A percentile compares a stretch with the other conserved stretches of the same genome.
Conservation (phyloP, 2,888 invertebrate genomes). For the Marasmarcha lunaedactyla region DNA sequence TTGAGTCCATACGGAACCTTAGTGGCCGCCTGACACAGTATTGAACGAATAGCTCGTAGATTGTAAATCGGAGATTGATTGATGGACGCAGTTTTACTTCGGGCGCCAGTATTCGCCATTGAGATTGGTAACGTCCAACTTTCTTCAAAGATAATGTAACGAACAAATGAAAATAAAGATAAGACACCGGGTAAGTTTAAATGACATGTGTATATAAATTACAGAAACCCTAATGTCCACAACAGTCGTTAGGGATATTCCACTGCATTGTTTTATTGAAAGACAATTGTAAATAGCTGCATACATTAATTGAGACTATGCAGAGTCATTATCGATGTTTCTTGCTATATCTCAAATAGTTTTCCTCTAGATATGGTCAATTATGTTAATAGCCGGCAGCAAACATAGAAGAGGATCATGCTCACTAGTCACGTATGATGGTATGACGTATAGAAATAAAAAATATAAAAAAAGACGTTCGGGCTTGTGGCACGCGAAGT, state of each 20-base stretch:
- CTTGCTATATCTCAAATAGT: slow-evolving; percentile 12
- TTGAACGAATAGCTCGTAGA: background rate
- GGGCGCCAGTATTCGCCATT: no score
- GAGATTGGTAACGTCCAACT: no score
- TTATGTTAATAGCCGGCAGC: slow-evolving; percentile 17
- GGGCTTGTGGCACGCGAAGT: background rate
- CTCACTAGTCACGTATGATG: slow-evolving; percentile 8
- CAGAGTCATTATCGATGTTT: slow-evolving; percentile 19
- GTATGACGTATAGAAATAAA: slow-evolving; percentile 3
- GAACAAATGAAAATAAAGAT: no score
- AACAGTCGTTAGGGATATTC: no score
- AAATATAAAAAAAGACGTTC: background rate
- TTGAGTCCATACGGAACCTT: slow-evolving; percentile 47
- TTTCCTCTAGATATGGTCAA: slow-evolving; percentile 37
- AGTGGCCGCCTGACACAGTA: slow-evolving; percentile 45
- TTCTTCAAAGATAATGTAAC: no score
- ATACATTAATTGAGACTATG: slow-evolving; percentile 11
- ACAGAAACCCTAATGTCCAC: no score
- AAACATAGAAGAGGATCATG: slow-evolving; percentile 6
- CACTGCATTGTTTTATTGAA: slow-evolving; percentile 4
- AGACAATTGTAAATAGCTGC: slow-evolving; percentile 14
- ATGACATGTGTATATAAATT: no score
- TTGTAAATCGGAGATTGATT: background rate
- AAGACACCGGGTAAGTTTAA: no score
- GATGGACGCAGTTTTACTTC: no score